phyloP scores from a whole-genome alignment of 2,113 vertebrate genomes.

The Tamias sibiricus region DNA sequence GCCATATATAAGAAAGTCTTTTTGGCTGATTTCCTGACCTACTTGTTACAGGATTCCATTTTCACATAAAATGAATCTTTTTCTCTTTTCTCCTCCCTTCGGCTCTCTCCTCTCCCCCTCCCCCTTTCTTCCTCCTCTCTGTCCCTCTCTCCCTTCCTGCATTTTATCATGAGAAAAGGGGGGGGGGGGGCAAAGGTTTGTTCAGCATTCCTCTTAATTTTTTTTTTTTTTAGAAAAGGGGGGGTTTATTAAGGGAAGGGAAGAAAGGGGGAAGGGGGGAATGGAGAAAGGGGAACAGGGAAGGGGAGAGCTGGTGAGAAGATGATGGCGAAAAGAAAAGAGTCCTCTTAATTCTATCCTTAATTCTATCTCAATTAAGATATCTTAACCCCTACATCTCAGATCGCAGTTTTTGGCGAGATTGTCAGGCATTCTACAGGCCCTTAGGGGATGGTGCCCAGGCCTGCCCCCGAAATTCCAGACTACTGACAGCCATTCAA shows the following conservation, averaged over 20 bases:
- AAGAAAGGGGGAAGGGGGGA: too few relatives aligned
- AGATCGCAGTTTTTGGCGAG: background rate
- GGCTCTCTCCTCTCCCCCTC: too few relatives aligned
- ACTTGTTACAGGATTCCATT: background rate
- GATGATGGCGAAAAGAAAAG: too few relatives aligned
- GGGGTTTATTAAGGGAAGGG: too few relatives aligned
- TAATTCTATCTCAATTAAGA: background rate
- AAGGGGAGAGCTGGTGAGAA: too few relatives aligned
- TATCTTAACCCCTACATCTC: background rate
- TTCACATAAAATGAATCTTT: background rate
- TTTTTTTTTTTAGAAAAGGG: too few relatives aligned
- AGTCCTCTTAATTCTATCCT: constrained; percentile 9
- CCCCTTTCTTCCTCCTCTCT: too few relatives aligned
- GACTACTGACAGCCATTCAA: background rate
- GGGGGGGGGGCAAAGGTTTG: background rate
- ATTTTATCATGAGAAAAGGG: too few relatives aligned
- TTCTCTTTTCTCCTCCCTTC: too few relatives aligned
- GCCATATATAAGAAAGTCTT: background rate
- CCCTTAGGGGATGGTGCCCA: background rate
- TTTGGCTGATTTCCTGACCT: background rate
- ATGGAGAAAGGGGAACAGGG: too few relatives aligned
- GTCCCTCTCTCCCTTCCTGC: too few relatives aligned
- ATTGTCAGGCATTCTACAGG: background rate
- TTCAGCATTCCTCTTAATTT: constrained; percentile 2
- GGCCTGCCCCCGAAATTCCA: constrained; percentile 3